A percentile compares a stretch with the other conserved stretches of the same genome.
Evolutionary conservation across 2,113 vertebrate genomes (phyloP).

Genomic region (Eurystomus gularis): DNA sequence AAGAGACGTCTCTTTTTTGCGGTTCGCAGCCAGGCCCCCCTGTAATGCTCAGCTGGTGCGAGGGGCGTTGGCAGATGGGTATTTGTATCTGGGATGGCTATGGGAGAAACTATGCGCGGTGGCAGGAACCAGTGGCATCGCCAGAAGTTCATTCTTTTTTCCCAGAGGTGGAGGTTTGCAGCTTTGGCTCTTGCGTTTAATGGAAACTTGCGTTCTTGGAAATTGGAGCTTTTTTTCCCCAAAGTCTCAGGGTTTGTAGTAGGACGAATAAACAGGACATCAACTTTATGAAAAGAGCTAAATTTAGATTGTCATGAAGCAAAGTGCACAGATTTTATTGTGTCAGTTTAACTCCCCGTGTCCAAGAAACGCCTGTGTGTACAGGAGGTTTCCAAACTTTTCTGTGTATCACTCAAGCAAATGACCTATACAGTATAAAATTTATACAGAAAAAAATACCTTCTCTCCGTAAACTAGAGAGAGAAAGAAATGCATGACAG

Average conservation of each 20-base stretch:
- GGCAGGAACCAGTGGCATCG: background rate
- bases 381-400: background rate
- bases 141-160: background rate
- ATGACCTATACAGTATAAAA: background rate
- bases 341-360: background rate
- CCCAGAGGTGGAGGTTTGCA: constrained; percentile 21
- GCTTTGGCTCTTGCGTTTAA: constrained; percentile 52
- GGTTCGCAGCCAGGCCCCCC: accelerated
- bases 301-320: constrained; percentile 59
- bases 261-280: constrained; percentile 48
- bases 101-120: background rate
- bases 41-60: background rate
- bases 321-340: background rate
- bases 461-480: background rate
- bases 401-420: background rate
- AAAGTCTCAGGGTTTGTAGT: background rate
- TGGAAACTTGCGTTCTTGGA: constrained; percentile 76
- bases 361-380: background rate
- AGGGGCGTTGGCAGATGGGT: background rate
- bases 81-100: background rate
- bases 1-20: background rate
- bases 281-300: constrained; percentile 47
- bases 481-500: background rate
- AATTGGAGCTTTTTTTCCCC: constrained; percentile 35
- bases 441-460: background rate